These are phyloP conservation scores for Rhinoderma darwinii DNA, from an alignment of 2,113 vertebrate genomes.

Conservation along the genomic window DNA sequence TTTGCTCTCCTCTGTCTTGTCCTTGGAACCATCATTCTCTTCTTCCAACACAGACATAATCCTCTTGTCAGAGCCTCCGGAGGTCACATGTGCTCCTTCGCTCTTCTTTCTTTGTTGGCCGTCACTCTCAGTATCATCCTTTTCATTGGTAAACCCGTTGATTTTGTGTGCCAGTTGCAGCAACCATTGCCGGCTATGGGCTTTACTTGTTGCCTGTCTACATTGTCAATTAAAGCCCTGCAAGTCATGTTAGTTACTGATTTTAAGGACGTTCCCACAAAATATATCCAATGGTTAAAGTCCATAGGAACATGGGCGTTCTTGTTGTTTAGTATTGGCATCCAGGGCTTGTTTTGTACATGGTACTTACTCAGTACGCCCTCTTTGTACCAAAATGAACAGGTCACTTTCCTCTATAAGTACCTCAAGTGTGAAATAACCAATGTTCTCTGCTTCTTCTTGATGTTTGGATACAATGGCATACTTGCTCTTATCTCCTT, in stretches of 20 bases:
- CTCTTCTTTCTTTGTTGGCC: slow-evolving; percentile 69
- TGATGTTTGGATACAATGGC: slow-evolving; percentile 75
- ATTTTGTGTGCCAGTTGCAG: slow-evolving; percentile 72
- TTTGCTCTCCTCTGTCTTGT: slow-evolving; percentile 66
- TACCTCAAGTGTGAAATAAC: slow-evolving; percentile 75
- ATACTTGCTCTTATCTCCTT: slow-evolving; percentile 74
- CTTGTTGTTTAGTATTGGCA: slow-evolving; percentile 68
- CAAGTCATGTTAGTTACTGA: slow-evolving; percentile 77
- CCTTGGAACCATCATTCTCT: slow-evolving; percentile 64
- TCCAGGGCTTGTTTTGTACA: slow-evolving; percentile 72
- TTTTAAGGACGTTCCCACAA: slow-evolving; percentile 68
- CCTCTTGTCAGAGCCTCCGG: slow-evolving; percentile 71
- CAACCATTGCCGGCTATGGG: slow-evolving; percentile 71
- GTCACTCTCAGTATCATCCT: slow-evolving; percentile 69
- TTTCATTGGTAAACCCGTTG: slow-evolving; percentile 72
- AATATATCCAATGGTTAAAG: slow-evolving; percentile 66
- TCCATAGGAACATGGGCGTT: slow-evolving; percentile 69
- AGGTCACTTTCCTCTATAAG: slow-evolving; percentile 66
- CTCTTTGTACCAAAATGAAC: slow-evolving; percentile 61
- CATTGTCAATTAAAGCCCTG: slow-evolving; percentile 70
- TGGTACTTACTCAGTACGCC: slow-evolving; percentile 66
- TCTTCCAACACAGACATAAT: slow-evolving; percentile 68
- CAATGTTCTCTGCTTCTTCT: slow-evolving; percentile 71
- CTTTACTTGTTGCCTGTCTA: slow-evolving; percentile 71
- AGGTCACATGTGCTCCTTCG: slow-evolving; percentile 66